Base-by-base conservation (phyloP, 2,797 vertebrate species). In the Novumbra hubbsi region DNA sequence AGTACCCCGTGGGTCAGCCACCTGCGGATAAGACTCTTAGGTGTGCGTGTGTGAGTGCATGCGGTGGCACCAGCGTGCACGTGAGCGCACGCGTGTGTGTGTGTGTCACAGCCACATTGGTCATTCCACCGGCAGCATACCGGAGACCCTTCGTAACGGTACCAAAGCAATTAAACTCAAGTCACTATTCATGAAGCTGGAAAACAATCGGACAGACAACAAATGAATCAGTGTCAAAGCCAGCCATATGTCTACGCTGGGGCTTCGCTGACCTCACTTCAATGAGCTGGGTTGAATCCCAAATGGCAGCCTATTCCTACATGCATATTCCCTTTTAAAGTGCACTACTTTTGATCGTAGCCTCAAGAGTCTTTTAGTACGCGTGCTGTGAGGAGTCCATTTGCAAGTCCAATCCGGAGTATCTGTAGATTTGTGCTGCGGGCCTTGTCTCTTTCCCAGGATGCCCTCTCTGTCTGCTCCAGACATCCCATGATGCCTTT, bases 181-280 rank as follows among this genome's bases (percentile, higher is more conserved):
- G n/a, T 68, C 34, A 27, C 45, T 50, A 27, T 70, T 70, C 50
- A 55, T 52, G 68, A 55, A 28, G 34, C 49, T 70, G 27, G 52
- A 32, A 16, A 55, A 41, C 27, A 52, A 34, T 28, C 41, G 8
- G 24, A 52, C 21, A n/a, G 24, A 52, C 15, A 38, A 70, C 21
- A 30, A 48, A 34, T 55, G 68, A 70, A 28, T 70, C 68, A 70
- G 11, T 24, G 12, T 15, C 15, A 28, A 50, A 30, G 27, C 68
- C 49, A 41, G 49, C 27, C 19, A 50, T 32, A 24, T 52, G 28
- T 50, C 49, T 55, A 70, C 68, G 5, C 38, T 49, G 24, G 14
- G 66, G 66, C 4, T 68, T 68, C 45, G 21, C 66, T 68, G 34
- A 41, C 41, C 7, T 48, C 34, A 15, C 38, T 9, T 5, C 34